Evolutionary conservation across 2,888 invertebrate species (phyloP).

Genomic region (Tupiocoris notatus): DNA sequence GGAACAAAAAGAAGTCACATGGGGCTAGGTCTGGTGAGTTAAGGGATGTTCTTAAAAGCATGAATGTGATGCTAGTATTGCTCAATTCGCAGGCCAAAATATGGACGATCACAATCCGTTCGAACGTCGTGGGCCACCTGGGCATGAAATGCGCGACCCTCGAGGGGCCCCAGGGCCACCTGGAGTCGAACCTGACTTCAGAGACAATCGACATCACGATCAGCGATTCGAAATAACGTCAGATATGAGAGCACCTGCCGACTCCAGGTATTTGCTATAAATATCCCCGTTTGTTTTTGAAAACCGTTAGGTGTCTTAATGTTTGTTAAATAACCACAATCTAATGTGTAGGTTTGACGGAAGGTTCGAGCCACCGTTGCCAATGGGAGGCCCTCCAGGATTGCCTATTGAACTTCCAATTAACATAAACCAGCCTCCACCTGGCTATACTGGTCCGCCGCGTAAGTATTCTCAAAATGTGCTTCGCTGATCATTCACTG

Average conservation of each 20-base stretch:
- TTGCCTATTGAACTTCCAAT: constrained; percentile 50
- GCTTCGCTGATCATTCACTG: not conserved
- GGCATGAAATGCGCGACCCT: too few species aligned
- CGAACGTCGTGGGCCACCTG: not conserved
- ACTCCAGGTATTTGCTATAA: constrained; percentile 1
- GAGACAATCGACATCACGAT: not conserved
- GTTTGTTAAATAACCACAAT: too few species aligned
- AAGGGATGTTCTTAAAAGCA: too few species aligned
- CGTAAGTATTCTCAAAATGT: constrained; percentile 45
- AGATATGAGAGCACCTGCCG: not conserved
- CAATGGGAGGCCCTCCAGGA: constrained; percentile 1
- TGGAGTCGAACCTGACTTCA: constrained; percentile 1
- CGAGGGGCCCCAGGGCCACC: not conserved
- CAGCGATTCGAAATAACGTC: not conserved
- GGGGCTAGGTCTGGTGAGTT: too few species aligned
- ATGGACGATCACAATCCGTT: not conserved
- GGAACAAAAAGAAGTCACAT: too few species aligned
- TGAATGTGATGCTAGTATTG: too few species aligned
- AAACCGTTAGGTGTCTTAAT: too few species aligned
- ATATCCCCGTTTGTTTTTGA: too few species aligned
- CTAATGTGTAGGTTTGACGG: constrained; percentile 23
- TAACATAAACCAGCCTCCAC: constrained; percentile 61
- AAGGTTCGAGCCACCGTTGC: not conserved
- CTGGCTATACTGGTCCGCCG: constrained; percentile 57
- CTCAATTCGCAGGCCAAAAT: not conserved